Evolutionary conservation across 1,140 invertebrate species (phyloP).

Genomic region (Bombyx mori): ASM3026992v2 NC_085121.1:4536501-4537000

Average conservation of each 20-base stretch:
- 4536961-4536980: constrained; percentile 1
- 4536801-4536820: constrained; percentile 26
- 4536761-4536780: not conserved
- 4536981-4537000: not conserved
- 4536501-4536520: too few species aligned
- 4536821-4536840: constrained; percentile 20
- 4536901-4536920: not conserved
- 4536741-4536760: not conserved
- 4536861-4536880: constrained; percentile 5
- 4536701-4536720: too few species aligned
- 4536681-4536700: not conserved
- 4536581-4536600: too few species aligned
- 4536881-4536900: constrained; percentile 6
- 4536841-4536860: constrained; percentile 17
- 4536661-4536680: not conserved
- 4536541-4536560: too few species aligned
- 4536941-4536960: not conserved
- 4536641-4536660: not conserved
- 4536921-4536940: too few species aligned
- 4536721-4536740: not conserved
- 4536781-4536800: constrained; percentile 22
- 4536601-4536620: too few species aligned
- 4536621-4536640: too few species aligned
- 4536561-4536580: too few species aligned
- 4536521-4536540: too few species aligned